Conservation (phyloP, 2,888 invertebrate genomes). For the Drosophila lutescens region DNA sequence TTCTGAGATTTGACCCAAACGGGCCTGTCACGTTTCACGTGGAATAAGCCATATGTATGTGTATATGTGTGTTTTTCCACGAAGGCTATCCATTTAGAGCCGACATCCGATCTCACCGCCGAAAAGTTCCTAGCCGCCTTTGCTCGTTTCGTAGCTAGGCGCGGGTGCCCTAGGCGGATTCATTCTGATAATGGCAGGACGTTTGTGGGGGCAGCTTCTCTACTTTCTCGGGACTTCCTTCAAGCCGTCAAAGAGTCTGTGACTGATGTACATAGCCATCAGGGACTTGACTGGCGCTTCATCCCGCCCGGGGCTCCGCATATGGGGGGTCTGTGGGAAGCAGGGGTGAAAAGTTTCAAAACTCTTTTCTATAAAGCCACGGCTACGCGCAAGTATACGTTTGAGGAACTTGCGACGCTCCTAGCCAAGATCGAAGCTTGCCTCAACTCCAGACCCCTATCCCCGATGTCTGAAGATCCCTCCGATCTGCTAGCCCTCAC, state of each 20-base stretch:
- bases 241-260: constrained; percentile 2
- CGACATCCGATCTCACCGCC: background rate
- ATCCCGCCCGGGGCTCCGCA: background rate
- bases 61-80: background rate
- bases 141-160: background rate
- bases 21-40: too few species aligned
- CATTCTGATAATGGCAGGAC: background rate
- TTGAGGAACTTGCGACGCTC: background rate
- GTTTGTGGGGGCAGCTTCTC: background rate
- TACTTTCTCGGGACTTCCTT: background rate
- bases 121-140: background rate
- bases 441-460: background rate
- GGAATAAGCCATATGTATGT: too few species aligned
- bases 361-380: background rate
- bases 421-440: background rate
- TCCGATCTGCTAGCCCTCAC: background rate
- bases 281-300: background rate
- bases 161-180: background rate
- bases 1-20: too few species aligned
- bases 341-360: too few species aligned
- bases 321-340: too few species aligned
- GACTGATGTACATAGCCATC: background rate
- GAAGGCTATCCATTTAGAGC: constrained; percentile 1
- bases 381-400: background rate
- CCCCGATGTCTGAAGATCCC: background rate